Evolutionary conservation across 2,797 vertebrate species (phyloP).

Genomic region (Streptopelia turtur): DNA sequence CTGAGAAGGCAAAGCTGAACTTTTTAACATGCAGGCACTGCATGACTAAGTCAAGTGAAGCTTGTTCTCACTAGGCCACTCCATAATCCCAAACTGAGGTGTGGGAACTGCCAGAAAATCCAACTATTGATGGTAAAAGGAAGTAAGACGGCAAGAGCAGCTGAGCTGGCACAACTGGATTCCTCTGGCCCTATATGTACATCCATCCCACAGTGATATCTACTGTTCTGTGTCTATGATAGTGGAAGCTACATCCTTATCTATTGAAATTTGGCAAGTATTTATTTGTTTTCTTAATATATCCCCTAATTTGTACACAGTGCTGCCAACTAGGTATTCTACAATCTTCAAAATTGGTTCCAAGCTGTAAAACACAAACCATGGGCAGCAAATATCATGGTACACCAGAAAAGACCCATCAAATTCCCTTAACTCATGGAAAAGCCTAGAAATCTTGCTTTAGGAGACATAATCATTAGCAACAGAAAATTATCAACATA

Average conservation of each 20-base stretch:
- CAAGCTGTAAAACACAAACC: not conserved
- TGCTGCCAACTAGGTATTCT: not conserved
- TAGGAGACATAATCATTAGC: not conserved
- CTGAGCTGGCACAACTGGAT: not conserved
- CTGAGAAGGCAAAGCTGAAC: not conserved
- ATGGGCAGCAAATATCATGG: not conserved
- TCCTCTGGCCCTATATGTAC: not conserved
- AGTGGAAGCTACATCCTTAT: not conserved
- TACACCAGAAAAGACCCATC: not conserved
- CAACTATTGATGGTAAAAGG: not conserved
- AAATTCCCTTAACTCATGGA: not conserved
- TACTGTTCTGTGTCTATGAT: not conserved
- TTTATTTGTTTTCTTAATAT: not conserved
- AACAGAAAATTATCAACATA: not conserved
- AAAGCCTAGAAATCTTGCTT: not conserved
- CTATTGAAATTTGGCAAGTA: not conserved
- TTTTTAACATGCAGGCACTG: not conserved
- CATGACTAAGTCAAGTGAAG: not conserved
- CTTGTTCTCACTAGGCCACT: not conserved
- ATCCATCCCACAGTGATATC: not conserved
- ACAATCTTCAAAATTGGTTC: not conserved
- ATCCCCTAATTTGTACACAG: not conserved
- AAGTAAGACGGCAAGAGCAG: not conserved
- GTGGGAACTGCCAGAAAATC: not conserved
- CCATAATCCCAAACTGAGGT: not conserved